phyloP scores from a whole-genome alignment of 92 coral and sea anemone species.

The Diadumene lineata region DNA sequence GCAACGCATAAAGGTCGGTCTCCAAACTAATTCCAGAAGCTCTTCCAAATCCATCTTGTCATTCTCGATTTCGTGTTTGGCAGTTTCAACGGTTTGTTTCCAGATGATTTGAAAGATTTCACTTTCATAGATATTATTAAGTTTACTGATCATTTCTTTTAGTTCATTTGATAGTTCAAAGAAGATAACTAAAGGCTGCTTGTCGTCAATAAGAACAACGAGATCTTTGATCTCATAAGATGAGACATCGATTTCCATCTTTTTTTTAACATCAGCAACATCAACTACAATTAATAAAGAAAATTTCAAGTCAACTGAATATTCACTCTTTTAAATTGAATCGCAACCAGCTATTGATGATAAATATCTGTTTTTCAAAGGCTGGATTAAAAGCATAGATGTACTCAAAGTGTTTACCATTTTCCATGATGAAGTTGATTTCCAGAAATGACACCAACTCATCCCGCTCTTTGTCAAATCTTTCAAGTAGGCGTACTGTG shows the following conservation, averaged over 20 bases:
- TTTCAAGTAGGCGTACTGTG: neutral
- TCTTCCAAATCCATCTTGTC: constrained; percentile 33
- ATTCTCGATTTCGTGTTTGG: constrained; percentile 21
- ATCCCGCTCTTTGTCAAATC: neutral
- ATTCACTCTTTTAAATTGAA: neutral
- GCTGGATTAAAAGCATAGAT: too few relatives aligned
- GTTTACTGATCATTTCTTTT: constrained; percentile 40
- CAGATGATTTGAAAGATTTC: constrained; percentile 57
- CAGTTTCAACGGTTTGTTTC: constrained; percentile 44
- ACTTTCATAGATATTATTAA: constrained; percentile 52
- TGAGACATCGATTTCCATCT: constrained; percentile 26
- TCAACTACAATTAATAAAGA: constrained; percentile 32
- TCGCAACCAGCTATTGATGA: too few relatives aligned
- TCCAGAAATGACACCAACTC: neutral
- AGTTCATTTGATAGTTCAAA: constrained; percentile 54
- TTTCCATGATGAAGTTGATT: neutral
- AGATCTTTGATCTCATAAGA: constrained; percentile 31
- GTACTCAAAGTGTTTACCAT: neutral
- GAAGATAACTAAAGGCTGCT: constrained; percentile 33
- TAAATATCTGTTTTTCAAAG: too few relatives aligned
- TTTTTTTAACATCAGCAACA: constrained; percentile 17
- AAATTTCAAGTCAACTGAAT: neutral
- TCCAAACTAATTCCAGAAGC: constrained; percentile 56
- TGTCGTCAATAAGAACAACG: constrained; percentile 14
- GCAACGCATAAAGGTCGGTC: constrained; percentile 41